Percentiles rank a stretch among this genome's conserved stretches.
These are phyloP conservation scores for Zaprionus ornatus DNA, from an alignment of 1,140 invertebrate species.

Conservation along the genomic window DNA sequence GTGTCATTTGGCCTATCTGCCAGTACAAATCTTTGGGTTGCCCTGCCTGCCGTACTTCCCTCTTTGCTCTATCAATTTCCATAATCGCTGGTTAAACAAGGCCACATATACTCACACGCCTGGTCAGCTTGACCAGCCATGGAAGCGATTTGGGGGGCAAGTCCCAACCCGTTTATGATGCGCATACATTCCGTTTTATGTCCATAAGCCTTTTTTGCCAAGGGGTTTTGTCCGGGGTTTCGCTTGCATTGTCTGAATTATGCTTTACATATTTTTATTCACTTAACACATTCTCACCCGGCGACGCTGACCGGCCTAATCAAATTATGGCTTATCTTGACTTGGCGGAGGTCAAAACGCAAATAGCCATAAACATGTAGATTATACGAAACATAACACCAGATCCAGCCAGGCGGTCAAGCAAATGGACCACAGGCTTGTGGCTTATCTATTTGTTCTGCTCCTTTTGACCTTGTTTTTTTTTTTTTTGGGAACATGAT, in stretches of 20 bases:
- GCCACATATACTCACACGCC: conserved; percentile 48
- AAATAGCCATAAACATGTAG: conserved; percentile 82
- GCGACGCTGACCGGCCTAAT: conserved; percentile 52
- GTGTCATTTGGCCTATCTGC: conserved; percentile 80
- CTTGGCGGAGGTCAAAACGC: conserved; percentile 77
- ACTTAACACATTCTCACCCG: conserved; percentile 65
- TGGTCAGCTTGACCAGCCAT: conserved; percentile 36
- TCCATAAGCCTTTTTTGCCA: conserved; percentile 56
- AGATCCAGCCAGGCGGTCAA: conserved; percentile 26
- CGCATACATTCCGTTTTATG: conserved; percentile 58
- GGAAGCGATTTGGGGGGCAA: neutral
- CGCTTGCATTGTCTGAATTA: conserved; percentile 69
- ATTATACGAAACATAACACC: conserved; percentile 55
- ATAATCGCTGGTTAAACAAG: conserved; percentile 82
- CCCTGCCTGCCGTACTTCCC: neutral
- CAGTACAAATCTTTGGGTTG: conserved; percentile 57
- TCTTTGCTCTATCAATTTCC: conserved; percentile 59
- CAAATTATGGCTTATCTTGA: conserved; percentile 80
- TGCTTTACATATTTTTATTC: conserved; percentile 82
- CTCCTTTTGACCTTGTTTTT: conserved; percentile 64
- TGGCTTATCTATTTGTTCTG: conserved; percentile 8
- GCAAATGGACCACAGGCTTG: conserved; percentile 29
- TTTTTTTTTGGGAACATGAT: conserved; percentile 30
- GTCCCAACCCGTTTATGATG: conserved; percentile 45
- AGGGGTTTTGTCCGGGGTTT: conserved; percentile 22